Evolutionary conservation across 2,797 vertebrate species (phyloP).

Genomic region (Parauchenoglanis punctatus): DNA sequence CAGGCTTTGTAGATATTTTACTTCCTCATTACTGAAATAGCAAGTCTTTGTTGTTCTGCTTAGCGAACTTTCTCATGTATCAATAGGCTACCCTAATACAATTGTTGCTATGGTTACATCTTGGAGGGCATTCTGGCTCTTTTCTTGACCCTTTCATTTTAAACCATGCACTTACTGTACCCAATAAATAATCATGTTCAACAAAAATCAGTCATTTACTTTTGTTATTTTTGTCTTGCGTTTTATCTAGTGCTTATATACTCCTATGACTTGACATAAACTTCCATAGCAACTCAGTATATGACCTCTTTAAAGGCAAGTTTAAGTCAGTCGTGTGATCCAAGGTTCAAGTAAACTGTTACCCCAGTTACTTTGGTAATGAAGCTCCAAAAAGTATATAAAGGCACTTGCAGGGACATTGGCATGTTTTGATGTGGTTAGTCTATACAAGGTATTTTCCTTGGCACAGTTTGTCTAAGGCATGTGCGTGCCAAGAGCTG

Average conservation of each 20-base stretch:
- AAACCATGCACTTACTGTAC: neutral
- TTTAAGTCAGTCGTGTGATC: neutral
- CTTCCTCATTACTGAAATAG: slow-evolving; percentile 6
- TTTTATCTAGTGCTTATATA: neutral
- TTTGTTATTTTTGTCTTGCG: too few relatives aligned
- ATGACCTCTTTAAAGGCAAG: neutral
- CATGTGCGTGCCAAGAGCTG: slow-evolving; percentile 63
- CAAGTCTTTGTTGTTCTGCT: neutral
- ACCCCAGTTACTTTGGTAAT: neutral
- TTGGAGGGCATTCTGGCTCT: neutral
- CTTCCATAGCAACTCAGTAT: neutral
- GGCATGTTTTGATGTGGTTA: slow-evolving; percentile 55
- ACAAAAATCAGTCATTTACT: neutral
- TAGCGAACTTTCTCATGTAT: neutral
- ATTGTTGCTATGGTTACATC: neutral
- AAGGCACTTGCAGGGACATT: neutral
- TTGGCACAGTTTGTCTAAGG: slow-evolving; percentile 46
- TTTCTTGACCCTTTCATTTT: neutral
- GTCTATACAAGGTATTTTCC: slow-evolving; percentile 64
- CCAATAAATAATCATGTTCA: neutral
- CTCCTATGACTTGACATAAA: neutral
- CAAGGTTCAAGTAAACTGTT: neutral
- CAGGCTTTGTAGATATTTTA: neutral
- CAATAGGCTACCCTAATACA: neutral
- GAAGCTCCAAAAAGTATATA: neutral